Percentiles rank a stretch among this genome's conserved stretches.
Evolutionary conservation across 2,888 invertebrate genomes (phyloP).

Genomic region (Acheta domesticus): DNA sequence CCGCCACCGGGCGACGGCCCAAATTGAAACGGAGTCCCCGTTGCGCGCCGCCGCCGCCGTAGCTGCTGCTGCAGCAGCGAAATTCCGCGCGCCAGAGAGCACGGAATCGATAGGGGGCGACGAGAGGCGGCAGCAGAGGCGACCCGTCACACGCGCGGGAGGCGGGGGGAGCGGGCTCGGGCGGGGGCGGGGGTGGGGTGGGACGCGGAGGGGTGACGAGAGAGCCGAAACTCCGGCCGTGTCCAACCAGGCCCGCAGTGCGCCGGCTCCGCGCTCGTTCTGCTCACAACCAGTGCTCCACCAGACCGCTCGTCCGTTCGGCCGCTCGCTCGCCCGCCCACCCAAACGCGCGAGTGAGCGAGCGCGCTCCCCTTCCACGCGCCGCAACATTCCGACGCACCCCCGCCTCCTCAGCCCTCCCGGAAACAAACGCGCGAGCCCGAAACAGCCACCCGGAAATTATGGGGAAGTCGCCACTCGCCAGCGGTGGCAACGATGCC

Average conservation of each 20-base stretch:
- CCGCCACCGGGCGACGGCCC: not conserved
- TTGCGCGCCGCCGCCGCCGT: not conserved
- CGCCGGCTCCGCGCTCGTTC: no score
- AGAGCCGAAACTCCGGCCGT: no score
- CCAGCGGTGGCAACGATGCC: not conserved
- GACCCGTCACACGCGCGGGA: no score
- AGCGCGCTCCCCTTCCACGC: not conserved
- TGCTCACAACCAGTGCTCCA: no score
- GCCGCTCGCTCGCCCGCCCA: no score
- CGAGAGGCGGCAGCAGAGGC: not conserved
- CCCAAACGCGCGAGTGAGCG: no score
- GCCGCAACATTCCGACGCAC: not conserved
- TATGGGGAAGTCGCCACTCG: conserved; percentile 7
- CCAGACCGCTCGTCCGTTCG: no score
- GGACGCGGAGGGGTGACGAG: no score
- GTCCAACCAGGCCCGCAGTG: no score
- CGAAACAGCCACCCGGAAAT: not conserved
- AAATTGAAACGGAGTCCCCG: conserved; percentile 18
- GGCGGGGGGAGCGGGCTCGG: no score
- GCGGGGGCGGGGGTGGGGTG: no score
- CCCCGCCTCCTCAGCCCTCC: not conserved
- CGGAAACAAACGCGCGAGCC: not conserved
- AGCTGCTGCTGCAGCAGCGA: not conserved
- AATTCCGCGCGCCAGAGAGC: not conserved
- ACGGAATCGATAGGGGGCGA: not conserved